Conservation (phyloP, 1,140 invertebrate species). For the Asbolus verrucosus region DNA sequence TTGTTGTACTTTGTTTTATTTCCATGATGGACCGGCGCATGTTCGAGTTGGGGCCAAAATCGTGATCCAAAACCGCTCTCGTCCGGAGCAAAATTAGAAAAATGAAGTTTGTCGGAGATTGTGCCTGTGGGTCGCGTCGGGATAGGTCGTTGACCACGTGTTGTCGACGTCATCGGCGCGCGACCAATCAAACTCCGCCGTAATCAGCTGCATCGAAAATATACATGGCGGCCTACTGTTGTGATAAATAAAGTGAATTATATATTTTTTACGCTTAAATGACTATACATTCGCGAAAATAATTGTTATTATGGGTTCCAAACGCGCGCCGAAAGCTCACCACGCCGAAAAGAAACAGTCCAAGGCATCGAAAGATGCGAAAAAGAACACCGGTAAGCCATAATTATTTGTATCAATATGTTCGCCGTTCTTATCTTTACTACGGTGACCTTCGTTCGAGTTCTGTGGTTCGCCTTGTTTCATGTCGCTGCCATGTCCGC, state of each 20-base stretch:
- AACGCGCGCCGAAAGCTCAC: constrained; percentile 14
- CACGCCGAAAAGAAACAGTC: constrained; percentile 23
- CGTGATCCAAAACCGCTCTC: no score
- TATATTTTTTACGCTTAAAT: constrained; percentile 33
- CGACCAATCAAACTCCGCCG: constrained; percentile 19
- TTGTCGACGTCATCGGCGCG: constrained; percentile 3
- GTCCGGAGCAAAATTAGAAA: no score
- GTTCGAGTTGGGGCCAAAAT: no score
- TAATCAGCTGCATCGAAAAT: constrained; percentile 45
- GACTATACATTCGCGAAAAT: neutral
- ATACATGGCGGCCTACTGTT: constrained; percentile 43
- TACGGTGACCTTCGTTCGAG: constrained; percentile 21
- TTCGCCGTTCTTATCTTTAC: constrained; percentile 29
- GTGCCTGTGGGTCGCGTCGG: neutral
- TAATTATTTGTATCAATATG: constrained; percentile 39
- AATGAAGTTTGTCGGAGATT: no score
- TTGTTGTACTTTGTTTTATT: no score
- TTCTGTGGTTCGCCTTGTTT: constrained; percentile 18
- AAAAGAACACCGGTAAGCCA: constrained; percentile 22
- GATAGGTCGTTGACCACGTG: constrained; percentile 40
- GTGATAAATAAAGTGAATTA: constrained; percentile 35
- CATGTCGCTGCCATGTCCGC: neutral
- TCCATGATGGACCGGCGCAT: no score
- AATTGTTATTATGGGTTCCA: constrained; percentile 7
- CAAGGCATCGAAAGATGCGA: constrained; percentile 14